Percentiles rank a stretch among this genome's conserved stretches.
Conservation (phyloP, 1,140 invertebrate genomes). For the Neotoxoptera formosana region DNA sequence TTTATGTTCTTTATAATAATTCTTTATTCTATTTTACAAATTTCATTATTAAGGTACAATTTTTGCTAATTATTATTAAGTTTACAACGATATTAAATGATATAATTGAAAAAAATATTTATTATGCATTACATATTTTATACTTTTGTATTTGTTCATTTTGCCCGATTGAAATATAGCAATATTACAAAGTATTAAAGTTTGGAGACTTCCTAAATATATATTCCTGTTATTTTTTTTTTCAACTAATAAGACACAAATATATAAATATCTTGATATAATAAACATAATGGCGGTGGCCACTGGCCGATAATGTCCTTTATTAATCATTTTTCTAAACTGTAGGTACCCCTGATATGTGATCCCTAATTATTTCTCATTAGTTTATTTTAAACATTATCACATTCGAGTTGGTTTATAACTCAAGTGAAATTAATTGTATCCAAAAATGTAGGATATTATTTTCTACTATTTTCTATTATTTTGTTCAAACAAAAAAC, state of each 20-base stretch:
- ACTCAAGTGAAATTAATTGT: neutral
- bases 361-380: neutral
- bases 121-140: neutral
- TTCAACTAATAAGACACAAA: neutral
- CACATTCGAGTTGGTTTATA: neutral
- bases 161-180: neutral
- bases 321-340: neutral
- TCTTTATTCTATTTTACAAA: neutral
- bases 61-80: neutral
- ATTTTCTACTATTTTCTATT: neutral
- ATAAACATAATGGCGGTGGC: neutral
- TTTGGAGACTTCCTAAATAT: neutral
- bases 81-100: neutral
- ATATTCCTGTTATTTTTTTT: neutral
- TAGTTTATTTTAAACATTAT: neutral
- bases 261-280: neutral
- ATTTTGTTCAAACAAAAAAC: neutral
- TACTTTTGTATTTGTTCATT: constrained; percentile 29
- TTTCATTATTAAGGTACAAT: neutral
- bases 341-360: neutral
- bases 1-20: neutral
- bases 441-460: neutral
- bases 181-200: no score
- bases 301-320: neutral
- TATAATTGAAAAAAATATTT: no score